phyloP scores from a whole-genome alignment of 2,888 invertebrate genomes.

The Meganola albula region DNA sequence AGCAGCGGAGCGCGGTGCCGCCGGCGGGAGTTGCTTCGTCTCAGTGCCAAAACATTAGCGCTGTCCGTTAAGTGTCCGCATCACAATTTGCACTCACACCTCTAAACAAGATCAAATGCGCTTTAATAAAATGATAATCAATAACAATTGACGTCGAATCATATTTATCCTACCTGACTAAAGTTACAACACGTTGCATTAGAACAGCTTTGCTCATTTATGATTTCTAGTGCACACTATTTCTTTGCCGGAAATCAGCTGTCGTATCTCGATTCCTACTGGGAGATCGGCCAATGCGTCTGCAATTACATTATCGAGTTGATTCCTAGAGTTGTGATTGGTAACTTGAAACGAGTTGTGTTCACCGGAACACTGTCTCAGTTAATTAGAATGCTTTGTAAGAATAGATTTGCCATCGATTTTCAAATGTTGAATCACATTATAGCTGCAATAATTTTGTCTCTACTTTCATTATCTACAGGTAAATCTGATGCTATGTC shows the following conservation, averaged over 20 bases:
- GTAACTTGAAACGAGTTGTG: conserved; percentile 49
- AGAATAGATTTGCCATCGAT: conserved; percentile 44
- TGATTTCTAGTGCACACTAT: conserved; percentile 37
- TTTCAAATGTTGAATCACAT: conserved; percentile 32
- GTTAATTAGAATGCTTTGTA: conserved; percentile 48
- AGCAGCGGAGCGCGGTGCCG: conserved; percentile 58
- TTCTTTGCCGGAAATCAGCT: conserved; percentile 66
- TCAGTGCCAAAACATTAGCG: conserved; percentile 22
- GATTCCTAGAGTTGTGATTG: conserved; percentile 47
- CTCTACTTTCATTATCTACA: too few species aligned
- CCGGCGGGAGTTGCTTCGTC: too few species aligned
- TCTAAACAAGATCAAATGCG: too few species aligned
- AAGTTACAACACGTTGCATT: too few species aligned
- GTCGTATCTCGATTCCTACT: conserved; percentile 62
- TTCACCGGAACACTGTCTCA: conserved; percentile 51
- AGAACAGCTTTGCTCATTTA: too few species aligned
- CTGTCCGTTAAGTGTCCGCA: too few species aligned
- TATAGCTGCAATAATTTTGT: conserved; percentile 15
- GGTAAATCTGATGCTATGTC: too few species aligned
- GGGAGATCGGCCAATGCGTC: conserved; percentile 64
- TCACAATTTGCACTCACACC: too few species aligned
- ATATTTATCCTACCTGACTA: too few species aligned
- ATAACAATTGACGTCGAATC: too few species aligned
- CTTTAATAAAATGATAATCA: too few species aligned
- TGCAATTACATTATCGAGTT: conserved; percentile 59